Percentiles rank a stretch among this genome's conserved stretches.
Conservation (phyloP, 2,113 vertebrate species). For the Crotalus horridus region DNA sequence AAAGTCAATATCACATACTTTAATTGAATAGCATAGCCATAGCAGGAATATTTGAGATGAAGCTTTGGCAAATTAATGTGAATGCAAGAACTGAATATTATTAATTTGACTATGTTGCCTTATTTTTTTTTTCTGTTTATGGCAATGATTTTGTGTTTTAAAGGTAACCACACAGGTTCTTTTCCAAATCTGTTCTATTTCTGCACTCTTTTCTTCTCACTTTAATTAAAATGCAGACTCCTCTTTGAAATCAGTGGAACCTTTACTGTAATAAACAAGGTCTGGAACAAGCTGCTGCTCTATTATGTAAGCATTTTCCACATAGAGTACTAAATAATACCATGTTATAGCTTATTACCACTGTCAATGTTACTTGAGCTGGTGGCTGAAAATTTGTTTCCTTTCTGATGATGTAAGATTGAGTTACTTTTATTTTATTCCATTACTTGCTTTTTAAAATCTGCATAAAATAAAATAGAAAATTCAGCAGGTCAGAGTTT, state of each 20-base stretch:
- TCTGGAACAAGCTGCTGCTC: neutral
- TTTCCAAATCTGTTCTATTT: too few species aligned
- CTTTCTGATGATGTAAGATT: neutral
- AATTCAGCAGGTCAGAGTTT: neutral
- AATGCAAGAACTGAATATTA: neutral
- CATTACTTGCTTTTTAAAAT: neutral
- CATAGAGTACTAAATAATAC: neutral
- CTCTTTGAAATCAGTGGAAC: too few species aligned
- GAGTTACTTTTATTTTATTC: neutral
- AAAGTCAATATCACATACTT: neutral
- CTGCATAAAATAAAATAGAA: neutral
- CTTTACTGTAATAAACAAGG: neutral
- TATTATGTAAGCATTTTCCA: neutral
- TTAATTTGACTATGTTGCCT: neutral
- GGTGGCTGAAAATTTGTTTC: neutral
- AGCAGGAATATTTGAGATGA: neutral
- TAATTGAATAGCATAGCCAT: neutral
- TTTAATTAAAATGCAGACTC: too few species aligned
- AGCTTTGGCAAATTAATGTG: neutral
- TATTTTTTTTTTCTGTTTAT: neutral
- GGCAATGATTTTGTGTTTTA: too few species aligned
- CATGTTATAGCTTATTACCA: neutral
- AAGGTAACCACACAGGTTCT: too few species aligned
- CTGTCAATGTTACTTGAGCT: neutral
- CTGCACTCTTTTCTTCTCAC: too few species aligned